Percentiles rank a stretch among this genome's conserved stretches.
phyloP scores from a whole-genome alignment of 2,888 invertebrate species.

The Adela reaumurella region DNA sequence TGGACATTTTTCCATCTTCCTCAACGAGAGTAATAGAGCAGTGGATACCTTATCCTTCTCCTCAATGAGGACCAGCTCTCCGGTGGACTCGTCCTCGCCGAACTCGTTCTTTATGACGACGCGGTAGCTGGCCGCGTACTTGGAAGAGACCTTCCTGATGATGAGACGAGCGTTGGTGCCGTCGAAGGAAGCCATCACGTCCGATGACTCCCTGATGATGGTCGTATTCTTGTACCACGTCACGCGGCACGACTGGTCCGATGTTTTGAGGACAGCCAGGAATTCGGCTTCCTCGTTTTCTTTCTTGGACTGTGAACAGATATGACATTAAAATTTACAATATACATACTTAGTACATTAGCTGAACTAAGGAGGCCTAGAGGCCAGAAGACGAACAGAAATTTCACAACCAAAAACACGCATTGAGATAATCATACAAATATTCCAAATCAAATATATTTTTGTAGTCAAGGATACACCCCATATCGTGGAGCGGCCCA shows the following conservation, averaged over 20 bases:
- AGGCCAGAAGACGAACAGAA: too few species aligned
- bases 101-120: conserved; percentile 87
- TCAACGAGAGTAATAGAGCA: conserved; percentile 4
- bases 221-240: conserved; percentile 84
- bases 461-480: too few species aligned
- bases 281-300: conserved; percentile 73
- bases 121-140: conserved; percentile 77
- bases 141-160: conserved; percentile 72
- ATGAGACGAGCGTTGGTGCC: conserved; percentile 76
- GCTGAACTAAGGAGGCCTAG: too few species aligned
- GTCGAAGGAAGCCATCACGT: conserved; percentile 77
- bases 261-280: conserved; percentile 66
- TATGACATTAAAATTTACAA: too few species aligned
- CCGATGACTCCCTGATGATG: conserved; percentile 72
- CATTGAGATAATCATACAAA: too few species aligned
- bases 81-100: conserved; percentile 85
- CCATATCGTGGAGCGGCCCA: too few species aligned
- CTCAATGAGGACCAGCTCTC: conserved; percentile 74
- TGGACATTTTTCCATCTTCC: too few species aligned
- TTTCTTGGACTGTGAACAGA: conserved; percentile 36
- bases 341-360: too few species aligned
- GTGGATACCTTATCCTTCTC: conserved; percentile 22
- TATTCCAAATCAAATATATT: too few species aligned
- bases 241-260: conserved; percentile 76
- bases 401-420: too few species aligned